Evolutionary conservation across 2,797 vertebrate species (phyloP).

Genomic region (Alauda arvensis): DNA sequence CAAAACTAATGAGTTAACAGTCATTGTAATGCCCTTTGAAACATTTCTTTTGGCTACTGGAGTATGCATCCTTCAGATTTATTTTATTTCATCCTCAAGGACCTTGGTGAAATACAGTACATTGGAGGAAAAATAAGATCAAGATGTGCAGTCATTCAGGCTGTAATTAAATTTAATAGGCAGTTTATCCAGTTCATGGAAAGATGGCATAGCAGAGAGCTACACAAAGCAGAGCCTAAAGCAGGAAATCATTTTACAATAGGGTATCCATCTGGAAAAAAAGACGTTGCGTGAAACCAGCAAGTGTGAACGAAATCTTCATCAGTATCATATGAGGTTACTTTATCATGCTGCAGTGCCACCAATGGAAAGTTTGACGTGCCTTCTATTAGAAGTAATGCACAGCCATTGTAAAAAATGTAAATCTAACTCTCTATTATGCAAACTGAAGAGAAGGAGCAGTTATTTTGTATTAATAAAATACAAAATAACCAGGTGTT

Average conservation of each 20-base stretch:
- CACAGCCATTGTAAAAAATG: conserved; percentile 53
- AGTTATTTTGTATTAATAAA: conserved; percentile 75
- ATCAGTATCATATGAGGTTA: conserved; percentile 64
- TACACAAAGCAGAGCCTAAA: conserved; percentile 66
- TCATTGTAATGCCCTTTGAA: conserved; percentile 23
- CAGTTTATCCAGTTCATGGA: conserved; percentile 76
- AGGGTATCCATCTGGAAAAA: conserved; percentile 78
- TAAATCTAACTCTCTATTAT: conserved; percentile 68
- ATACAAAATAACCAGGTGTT: conserved; percentile 56
- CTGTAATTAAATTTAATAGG: conserved; percentile 82
- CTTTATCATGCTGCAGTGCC: conserved; percentile 57
- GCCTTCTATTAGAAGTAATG: conserved; percentile 69
- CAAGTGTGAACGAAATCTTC: conserved; percentile 74
- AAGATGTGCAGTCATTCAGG: conserved; percentile 72
- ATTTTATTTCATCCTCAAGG: conserved; percentile 69
- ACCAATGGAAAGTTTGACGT: conserved; percentile 25
- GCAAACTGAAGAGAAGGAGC: conserved; percentile 67
- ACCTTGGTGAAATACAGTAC: conserved; percentile 68
- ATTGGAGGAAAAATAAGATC: conserved; percentile 68
- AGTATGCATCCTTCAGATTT: conserved; percentile 63
- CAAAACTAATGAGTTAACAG: conserved; percentile 35
- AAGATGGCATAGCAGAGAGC: conserved; percentile 68
- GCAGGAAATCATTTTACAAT: conserved; percentile 74
- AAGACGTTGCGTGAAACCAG: conserved; percentile 66
- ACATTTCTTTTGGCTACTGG: conserved; percentile 22